Base-by-base conservation (phyloP, 2,888 invertebrate genomes). In the Drosophila anomalata region DNA sequence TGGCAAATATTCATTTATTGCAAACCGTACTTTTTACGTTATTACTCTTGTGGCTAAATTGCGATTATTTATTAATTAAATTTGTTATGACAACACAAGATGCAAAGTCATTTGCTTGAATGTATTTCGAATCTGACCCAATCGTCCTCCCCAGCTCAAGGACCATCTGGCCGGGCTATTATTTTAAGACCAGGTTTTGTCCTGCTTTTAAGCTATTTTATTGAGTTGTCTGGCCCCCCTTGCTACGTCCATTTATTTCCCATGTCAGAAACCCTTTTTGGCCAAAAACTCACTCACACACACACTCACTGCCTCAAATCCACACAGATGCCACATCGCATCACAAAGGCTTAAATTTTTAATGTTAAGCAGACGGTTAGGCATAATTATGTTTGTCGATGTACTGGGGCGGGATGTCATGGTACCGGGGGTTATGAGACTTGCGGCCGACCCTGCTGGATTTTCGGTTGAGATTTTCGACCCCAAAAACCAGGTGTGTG, bases 21-120 rank as follows among this genome's bases (percentile, higher is more conserved):
- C 65, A 20, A 20, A 24, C 47, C 46, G 51, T 26, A 57, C 60
- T 61, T 57, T 47, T 58, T 77, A 44, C 76, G 75, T 85, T 84
- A 89, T 89, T 88, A 82, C 85, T 83, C 84, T 67, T 82, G 85
- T 77, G 89, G 80, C 67, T 77, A 79, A 77, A 80, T 77, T 80
- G 82, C 77, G 79, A 82, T 89, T 86, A 89, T 90, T 89, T 90
- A 89, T 89, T 88, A 87, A 89, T 79, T 89, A 89, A 89, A 87
- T 78, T 84, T 87, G 70, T 75, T 68, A 79, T 88, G 72, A 60
- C 68, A 53, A 52, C 47, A 29, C 52, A 47, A 46, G 50, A 51
- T 62, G 63, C 68, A 46, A 65, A 70, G 67, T 66, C 67, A 71
- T 66, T 74, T 26, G 31, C 24, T 47, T 31, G 17, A 42, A 42